phyloP scores from a whole-genome alignment of 2,113 vertebrate genomes.

The Todiramphus saurophagus region DNA sequence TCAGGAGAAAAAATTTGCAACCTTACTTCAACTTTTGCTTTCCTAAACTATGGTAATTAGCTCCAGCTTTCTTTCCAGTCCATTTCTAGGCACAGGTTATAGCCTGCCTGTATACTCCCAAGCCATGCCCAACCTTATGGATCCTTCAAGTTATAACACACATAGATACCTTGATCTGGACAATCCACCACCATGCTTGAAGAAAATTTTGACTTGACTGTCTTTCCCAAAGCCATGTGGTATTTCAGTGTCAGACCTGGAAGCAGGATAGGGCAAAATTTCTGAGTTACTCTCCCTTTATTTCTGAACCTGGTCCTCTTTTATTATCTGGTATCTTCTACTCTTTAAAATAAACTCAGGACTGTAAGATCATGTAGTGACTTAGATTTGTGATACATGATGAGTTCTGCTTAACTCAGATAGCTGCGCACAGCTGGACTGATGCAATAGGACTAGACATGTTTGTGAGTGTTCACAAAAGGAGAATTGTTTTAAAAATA shows the following conservation, averaged over 20 bases:
- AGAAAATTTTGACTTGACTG: not conserved
- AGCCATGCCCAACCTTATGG: not conserved
- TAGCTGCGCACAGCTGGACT: conserved; percentile 16
- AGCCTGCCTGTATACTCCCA: not conserved
- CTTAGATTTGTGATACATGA: not conserved
- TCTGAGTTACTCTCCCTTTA: not conserved
- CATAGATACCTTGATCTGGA: not conserved
- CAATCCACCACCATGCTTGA: not conserved
- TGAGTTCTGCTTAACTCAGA: not conserved
- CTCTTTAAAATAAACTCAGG: not conserved
- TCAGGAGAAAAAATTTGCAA: not conserved
- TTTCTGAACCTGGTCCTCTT: not conserved
- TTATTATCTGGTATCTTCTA: not conserved
- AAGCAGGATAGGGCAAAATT: not conserved
- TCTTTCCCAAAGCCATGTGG: not conserved
- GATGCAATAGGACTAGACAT: not conserved
- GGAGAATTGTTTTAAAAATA: conserved; percentile 6
- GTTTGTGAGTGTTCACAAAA: not conserved
- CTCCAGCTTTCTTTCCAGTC: not conserved
- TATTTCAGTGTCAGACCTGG: not conserved
- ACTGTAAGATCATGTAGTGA: not conserved
- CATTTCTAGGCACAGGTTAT: not conserved
- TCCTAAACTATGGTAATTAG: not conserved
- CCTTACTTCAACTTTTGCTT: not conserved
- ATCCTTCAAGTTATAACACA: not conserved